These are phyloP conservation scores for Delia radicum DNA, from an alignment of 1,140 invertebrate genomes.

Conservation along the genomic window DNA sequence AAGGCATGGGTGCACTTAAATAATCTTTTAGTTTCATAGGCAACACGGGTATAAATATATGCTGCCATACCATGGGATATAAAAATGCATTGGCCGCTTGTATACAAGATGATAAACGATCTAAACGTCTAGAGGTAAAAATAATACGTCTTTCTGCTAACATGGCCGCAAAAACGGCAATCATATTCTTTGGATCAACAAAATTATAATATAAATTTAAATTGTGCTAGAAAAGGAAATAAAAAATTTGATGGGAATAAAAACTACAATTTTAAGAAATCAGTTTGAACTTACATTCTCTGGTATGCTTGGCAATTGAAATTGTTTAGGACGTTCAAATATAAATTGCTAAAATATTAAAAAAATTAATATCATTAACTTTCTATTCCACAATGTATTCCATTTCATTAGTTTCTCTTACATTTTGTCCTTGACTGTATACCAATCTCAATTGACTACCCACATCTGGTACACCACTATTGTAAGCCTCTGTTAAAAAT, in stretches of 20 bases:
- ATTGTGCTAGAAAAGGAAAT: slow-evolving; percentile 74
- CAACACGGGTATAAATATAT: slow-evolving; percentile 93
- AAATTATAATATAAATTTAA: slow-evolving; percentile 95
- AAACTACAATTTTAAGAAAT: not conserved
- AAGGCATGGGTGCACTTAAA: slow-evolving; percentile 91
- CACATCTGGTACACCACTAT: slow-evolving; percentile 62
- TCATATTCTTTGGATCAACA: slow-evolving; percentile 89
- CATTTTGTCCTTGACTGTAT: slow-evolving; percentile 61
- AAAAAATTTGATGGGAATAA: not conserved
- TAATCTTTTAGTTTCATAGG: slow-evolving; percentile 87
- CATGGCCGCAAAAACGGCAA: slow-evolving; percentile 90
- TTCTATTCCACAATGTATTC: too few relatives aligned
- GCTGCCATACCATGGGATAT: slow-evolving; percentile 98
- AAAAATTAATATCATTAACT: not conserved
- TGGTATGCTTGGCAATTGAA: slow-evolving; percentile 86
- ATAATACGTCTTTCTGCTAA: slow-evolving; percentile 89
- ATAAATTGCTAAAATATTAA: slow-evolving; percentile 68
- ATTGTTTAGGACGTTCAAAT: slow-evolving; percentile 75
- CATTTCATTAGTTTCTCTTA: slow-evolving; percentile 47
- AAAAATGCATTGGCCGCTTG: slow-evolving; percentile 91
- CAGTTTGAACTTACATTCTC: slow-evolving; percentile 78
- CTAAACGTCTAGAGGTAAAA: slow-evolving; percentile 83
- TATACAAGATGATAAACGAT: slow-evolving; percentile 86
- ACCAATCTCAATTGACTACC: slow-evolving; percentile 61
- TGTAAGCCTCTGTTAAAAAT: slow-evolving; percentile 70